Conservation (phyloP, 2,797 vertebrate genomes). For the Agapornis canus region DNA sequence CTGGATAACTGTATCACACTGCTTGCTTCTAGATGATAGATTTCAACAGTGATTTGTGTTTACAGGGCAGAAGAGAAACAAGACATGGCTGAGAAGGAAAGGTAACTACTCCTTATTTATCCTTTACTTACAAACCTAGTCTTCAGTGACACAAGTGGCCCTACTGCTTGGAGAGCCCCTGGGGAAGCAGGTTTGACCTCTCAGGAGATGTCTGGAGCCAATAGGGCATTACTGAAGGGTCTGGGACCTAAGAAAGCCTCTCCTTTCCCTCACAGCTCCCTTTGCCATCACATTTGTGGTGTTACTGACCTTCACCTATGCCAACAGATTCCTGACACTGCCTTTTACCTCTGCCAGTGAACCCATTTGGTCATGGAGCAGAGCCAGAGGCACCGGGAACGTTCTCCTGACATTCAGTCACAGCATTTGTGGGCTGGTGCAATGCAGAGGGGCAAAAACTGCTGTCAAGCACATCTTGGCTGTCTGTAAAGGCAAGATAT, state of each 20-base stretch:
- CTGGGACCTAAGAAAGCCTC: not conserved
- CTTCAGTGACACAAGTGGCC: not conserved
- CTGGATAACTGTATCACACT: no score
- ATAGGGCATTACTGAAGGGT: not conserved
- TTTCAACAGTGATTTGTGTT: not conserved
- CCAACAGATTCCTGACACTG: not conserved
- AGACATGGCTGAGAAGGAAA: conserved; percentile 59
- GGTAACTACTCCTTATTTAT: not conserved
- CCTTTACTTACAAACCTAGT: not conserved
- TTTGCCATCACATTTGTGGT: not conserved
- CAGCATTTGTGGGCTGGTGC: not conserved
- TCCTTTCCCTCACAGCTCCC: not conserved
- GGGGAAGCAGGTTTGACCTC: not conserved
- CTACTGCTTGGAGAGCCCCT: not conserved
- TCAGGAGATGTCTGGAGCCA: not conserved
- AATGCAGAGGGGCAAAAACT: not conserved
- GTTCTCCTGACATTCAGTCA: not conserved
- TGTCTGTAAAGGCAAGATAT: not conserved
- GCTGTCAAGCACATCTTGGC: not conserved
- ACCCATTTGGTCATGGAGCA: not conserved
- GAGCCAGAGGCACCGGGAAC: not conserved
- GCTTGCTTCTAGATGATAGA: fast-evolving
- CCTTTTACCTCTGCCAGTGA: not conserved
- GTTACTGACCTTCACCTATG: not conserved
- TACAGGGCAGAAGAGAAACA: conserved; percentile 70